Conservation (phyloP, 2,797 vertebrate genomes). For the Ambastaia sidthimunki region DNA sequence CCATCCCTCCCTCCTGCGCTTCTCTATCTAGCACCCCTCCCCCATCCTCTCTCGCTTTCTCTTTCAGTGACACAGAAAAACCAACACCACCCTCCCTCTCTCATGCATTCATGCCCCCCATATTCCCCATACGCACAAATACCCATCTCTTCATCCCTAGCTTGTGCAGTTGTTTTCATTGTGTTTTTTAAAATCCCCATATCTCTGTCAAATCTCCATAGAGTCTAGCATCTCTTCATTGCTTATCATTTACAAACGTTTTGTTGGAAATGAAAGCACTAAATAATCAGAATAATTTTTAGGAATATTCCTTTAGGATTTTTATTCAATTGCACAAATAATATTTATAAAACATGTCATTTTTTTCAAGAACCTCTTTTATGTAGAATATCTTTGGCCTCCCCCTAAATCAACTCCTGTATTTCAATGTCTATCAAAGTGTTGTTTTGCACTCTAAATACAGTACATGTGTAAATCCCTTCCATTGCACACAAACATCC, state of each 20-base stretch:
- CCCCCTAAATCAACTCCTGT: not conserved
- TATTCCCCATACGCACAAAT: conserved; percentile 42
- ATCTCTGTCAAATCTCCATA: conserved; percentile 47
- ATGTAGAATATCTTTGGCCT: not conserved
- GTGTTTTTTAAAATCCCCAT: conserved; percentile 52
- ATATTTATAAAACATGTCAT: not conserved
- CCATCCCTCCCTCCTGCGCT: conserved; percentile 38
- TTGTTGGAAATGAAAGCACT: not conserved
- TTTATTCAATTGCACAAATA: not conserved
- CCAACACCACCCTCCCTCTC: conserved; percentile 68
- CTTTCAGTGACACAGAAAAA: conserved; percentile 83
- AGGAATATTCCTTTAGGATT: conserved; percentile 1
- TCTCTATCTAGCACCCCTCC: conserved; percentile 65
- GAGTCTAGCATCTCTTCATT: no score
- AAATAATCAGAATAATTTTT: not conserved
- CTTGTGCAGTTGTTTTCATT: conserved; percentile 56
- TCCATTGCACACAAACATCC: conserved; percentile 46
- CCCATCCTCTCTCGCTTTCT: conserved; percentile 76
- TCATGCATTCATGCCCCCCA: conserved; percentile 48
- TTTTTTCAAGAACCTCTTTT: not conserved
- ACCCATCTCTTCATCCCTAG: conserved; percentile 48
- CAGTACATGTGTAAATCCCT: conserved; percentile 67
- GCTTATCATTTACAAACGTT: no score
- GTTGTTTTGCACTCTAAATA: conserved; percentile 58
- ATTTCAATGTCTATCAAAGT: conserved; percentile 60